These are phyloP conservation scores for Sceloporus undulatus DNA, from an alignment of 2,113 vertebrate genomes.

Conservation along the genomic window DNA sequence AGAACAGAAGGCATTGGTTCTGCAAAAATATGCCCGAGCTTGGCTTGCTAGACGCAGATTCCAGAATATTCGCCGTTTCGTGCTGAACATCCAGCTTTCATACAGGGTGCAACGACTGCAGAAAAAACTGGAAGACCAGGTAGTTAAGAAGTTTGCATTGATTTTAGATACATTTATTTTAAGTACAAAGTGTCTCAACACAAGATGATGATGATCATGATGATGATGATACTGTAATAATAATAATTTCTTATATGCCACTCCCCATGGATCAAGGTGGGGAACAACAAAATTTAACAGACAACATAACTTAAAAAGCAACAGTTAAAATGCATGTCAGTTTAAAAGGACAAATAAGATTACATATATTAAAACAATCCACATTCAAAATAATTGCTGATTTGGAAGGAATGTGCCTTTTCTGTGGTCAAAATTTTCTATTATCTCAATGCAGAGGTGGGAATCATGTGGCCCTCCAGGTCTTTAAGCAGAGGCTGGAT, in stretches of 20 bases:
- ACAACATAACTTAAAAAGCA: too few species aligned
- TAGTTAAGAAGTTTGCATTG: slow-evolving; percentile 48
- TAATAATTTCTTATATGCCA: too few species aligned
- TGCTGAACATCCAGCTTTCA: slow-evolving; percentile 94
- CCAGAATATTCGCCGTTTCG: slow-evolving; percentile 91
- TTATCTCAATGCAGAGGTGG: not conserved
- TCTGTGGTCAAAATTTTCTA: not conserved
- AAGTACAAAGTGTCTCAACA: not conserved
- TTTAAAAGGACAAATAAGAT: too few species aligned
- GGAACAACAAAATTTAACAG: too few species aligned
- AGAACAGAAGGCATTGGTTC: slow-evolving; percentile 91
- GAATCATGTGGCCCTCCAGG: not conserved
- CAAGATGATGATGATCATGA: too few species aligned
- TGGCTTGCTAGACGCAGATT: slow-evolving; percentile 94
- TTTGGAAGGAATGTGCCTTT: not conserved
- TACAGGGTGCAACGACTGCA: slow-evolving; percentile 92
- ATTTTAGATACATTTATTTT: not conserved
- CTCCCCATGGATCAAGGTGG: too few species aligned
- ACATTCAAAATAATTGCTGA: not conserved
- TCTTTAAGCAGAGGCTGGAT: too few species aligned
- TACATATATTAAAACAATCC: not conserved
- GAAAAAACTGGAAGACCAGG: slow-evolving; percentile 94
- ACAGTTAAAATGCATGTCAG: too few species aligned
- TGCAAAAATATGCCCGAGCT: slow-evolving; percentile 93
- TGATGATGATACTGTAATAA: too few species aligned